These are phyloP conservation scores for Suillia variegata DNA, from an alignment of 2,888 invertebrate species.

Conservation along the genomic window DNA sequence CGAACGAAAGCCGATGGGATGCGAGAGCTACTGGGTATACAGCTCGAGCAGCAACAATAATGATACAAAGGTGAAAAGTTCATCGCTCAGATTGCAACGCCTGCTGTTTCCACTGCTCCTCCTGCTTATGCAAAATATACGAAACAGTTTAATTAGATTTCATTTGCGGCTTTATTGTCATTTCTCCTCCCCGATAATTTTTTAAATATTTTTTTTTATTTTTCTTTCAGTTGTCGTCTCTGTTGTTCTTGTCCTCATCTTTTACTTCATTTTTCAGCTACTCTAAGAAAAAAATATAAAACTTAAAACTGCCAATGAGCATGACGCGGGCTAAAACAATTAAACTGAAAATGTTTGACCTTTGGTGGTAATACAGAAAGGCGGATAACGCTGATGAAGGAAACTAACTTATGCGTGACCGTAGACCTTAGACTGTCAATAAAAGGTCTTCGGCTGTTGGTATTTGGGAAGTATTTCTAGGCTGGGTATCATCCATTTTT, in stretches of 20 bases:
- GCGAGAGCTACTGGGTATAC: no score
- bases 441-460: no score
- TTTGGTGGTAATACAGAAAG: constrained; percentile 23
- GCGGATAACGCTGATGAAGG: neutral
- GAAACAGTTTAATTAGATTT: constrained; percentile 27
- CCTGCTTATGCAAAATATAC: constrained; percentile 6
- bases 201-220: constrained; percentile 17
- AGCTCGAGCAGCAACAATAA: no score
- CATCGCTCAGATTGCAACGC: neutral
- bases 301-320: constrained; percentile 26
- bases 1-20: neutral
- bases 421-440: no score
- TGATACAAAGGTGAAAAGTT: neutral
- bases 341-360: constrained; percentile 29
- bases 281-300: constrained; percentile 9
- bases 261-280: constrained; percentile 2
- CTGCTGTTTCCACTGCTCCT: neutral
- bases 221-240: constrained; percentile 13
- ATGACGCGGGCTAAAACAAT: constrained; percentile 23
- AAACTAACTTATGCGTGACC: neutral
- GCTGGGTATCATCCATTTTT: no score
- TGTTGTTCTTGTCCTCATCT: neutral
- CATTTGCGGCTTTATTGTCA: constrained; percentile 20
- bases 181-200: constrained; percentile 4
- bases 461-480: no score